Conservation (phyloP, 1,140 invertebrate species). For the Apis cerana region DNA sequence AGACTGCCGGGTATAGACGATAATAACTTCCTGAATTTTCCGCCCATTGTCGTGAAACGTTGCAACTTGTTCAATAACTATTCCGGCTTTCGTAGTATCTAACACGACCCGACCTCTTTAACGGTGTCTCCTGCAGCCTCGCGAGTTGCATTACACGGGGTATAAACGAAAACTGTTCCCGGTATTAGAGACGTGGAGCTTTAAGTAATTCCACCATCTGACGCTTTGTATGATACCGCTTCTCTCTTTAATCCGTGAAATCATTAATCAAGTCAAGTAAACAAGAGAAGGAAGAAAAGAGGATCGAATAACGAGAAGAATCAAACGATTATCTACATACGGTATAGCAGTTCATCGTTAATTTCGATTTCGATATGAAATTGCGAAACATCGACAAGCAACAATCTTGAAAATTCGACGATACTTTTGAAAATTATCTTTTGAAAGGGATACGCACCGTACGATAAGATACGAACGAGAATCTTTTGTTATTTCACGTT, state of each 20-base stretch:
- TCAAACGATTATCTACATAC: no score
- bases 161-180: background rate
- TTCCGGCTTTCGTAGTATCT: constrained; percentile 31
- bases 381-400: no score
- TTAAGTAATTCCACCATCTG: no score
- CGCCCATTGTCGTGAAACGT: constrained; percentile 32
- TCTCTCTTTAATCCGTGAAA: no score
- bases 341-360: no score
- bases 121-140: background rate
- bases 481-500: background rate
- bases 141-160: background rate
- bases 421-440: no score
- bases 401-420: no score
- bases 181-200: background rate
- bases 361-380: no score
- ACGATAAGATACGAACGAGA: background rate
- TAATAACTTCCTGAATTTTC: constrained; percentile 47
- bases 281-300: no score
- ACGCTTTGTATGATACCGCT: background rate
- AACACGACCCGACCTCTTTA: background rate
- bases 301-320: no score
- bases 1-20: background rate
- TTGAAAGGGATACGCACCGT: background rate
- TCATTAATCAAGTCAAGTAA: no score
- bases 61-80: constrained; percentile 47